Conservation (phyloP, 53 echinoderm and acorn worm genomes). For the Temnopleurus reevesii region DNA sequence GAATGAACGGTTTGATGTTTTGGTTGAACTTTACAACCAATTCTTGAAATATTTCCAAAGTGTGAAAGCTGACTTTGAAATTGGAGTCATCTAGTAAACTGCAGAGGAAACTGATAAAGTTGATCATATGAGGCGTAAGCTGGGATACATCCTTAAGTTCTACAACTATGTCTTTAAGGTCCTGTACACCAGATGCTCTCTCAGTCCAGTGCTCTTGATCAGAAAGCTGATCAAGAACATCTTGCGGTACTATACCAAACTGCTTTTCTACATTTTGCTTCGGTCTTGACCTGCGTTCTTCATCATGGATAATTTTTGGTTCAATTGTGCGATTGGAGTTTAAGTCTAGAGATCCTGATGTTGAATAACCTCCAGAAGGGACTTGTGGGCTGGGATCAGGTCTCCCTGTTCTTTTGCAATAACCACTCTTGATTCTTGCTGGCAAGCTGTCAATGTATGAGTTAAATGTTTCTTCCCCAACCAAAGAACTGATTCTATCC, state of each 20-base stretch:
- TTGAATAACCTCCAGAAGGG: neutral
- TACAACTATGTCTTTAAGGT: conserved; percentile 74
- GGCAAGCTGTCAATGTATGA: conserved; percentile 77
- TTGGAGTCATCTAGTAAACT: conserved; percentile 92
- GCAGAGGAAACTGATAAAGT: conserved; percentile 92
- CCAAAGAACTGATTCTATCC: conserved; percentile 75
- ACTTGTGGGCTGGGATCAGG: conserved; percentile 29
- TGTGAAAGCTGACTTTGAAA: conserved; percentile 86
- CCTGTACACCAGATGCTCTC: conserved; percentile 77
- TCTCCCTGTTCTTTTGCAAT: conserved; percentile 71
- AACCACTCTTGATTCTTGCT: conserved; percentile 63
- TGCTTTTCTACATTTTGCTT: conserved; percentile 30
- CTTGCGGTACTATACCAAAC: conserved; percentile 86
- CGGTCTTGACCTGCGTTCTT: neutral
- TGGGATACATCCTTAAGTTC: conserved; percentile 63
- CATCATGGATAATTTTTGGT: conserved; percentile 1
- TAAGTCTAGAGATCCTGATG: conserved; percentile 33
- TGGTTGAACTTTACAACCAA: conserved; percentile 76
- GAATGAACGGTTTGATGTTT: conserved; percentile 83
- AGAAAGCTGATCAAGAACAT: conserved; percentile 77
- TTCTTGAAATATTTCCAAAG: conserved; percentile 85
- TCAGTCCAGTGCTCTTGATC: conserved; percentile 89
- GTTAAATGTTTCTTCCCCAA: conserved; percentile 83
- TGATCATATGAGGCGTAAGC: conserved; percentile 77
- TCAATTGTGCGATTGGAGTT: conserved; percentile 42